Base-by-base conservation (phyloP, 2,797 vertebrate species). In the Darevskia nairensis region DNA sequence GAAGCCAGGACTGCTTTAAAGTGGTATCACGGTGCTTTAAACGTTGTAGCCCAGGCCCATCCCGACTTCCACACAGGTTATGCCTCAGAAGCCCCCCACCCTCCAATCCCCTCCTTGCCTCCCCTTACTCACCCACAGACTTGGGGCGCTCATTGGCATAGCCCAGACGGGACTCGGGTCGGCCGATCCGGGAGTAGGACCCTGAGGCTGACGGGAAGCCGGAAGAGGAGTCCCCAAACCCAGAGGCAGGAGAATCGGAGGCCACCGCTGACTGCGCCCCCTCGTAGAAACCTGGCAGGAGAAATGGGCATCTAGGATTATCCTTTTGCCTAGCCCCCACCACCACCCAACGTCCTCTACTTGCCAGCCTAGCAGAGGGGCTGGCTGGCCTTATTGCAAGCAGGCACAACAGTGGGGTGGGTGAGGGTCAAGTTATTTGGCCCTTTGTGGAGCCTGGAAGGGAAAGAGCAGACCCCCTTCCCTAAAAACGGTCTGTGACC, bases 131-230 rank as follows among this genome's bases (percentile, higher is more conserved):
- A 97, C 97, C 96, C 91, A 96, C 90, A 68, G 96, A 97, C 92
- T 96, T 97, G 90, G 96, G 95, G 84, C 97, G 96, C 92, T 97
- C 96, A 3, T 90, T 96, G 72, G 96, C 94, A 86, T 96, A 97
- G 89, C 95, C 95, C 71, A 94, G 90, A 29, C 96, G 94, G 29
- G 95, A 93, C 9, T 96, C 96, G 0, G 94, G 93, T 59, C 94
- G 92, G 72, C 95, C 92, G 9, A 93, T 92, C 85, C 95, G 93
- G 78, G 95, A 92, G 72, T 96, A 96, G 84, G 94, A 95, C 87
- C 95, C 93, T 5, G 96, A 96, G 35, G 95, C 92, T 0, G 96
- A 97, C 7, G 88, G 88, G 89, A 96, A 96, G 86, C 94, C 91
- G 59, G 93, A 94, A 1, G 88, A 86, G 69, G 95, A 95, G n/a